A percentile compares a stretch with the other conserved stretches of the same genome.
phyloP scores from a whole-genome alignment of 2,113 vertebrate genomes.

The Campylorhamphus procurvoides region DNA sequence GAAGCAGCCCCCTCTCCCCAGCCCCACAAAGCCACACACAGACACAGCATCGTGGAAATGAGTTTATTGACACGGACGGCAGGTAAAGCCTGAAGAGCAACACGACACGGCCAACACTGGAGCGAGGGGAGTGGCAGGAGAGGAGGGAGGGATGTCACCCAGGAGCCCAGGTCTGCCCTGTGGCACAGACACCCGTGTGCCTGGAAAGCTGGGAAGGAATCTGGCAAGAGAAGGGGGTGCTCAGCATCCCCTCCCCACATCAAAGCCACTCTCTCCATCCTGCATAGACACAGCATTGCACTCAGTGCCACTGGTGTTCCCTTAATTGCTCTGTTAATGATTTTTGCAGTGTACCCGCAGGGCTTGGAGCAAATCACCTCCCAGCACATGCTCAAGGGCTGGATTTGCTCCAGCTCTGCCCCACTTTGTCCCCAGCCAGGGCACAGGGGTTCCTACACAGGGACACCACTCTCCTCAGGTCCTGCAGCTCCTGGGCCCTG shows the following conservation, averaged over 20 bases:
- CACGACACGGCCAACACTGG: neutral
- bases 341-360: neutral
- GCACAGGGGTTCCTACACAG: neutral
- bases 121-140: neutral
- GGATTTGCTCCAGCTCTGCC: neutral
- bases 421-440: neutral
- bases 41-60: constrained; percentile 9
- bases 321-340: neutral
- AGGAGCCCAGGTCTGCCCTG: neutral
- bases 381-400: neutral
- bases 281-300: neutral
- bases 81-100: constrained; percentile 40
- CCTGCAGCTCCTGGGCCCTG: neutral
- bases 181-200: neutral
- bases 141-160: neutral
- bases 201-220: neutral
- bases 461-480: neutral
- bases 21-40: constrained; percentile 17
- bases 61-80: constrained; percentile 62
- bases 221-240: neutral
- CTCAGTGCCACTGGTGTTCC: neutral
- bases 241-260: neutral
- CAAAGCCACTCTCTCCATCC: neutral
- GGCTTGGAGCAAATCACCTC: neutral
- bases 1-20: neutral